Base-by-base conservation (phyloP, 2,113 vertebrate genomes). In the Rhynchopsitta pachyrhyncha region DNA sequence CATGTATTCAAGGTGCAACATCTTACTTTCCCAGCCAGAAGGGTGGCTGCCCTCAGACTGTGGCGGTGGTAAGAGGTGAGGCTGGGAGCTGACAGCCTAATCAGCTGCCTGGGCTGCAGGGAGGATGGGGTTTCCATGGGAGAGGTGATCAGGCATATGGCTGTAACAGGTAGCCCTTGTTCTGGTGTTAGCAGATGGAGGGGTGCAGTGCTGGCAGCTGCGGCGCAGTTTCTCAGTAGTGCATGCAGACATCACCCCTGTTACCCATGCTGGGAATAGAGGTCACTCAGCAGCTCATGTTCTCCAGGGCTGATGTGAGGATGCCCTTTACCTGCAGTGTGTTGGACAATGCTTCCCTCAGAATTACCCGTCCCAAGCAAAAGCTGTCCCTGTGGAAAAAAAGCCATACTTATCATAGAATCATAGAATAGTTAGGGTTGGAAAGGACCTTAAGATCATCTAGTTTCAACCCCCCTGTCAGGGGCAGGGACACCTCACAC, bases 151-250 rank as follows among this genome's bases (percentile, higher is more conserved):
- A 59, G 20, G 57, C 14, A 35, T 23, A 14, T 35, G 57, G 33
- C 33, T 35, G 13, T 59, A 59, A 59, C 20, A 59, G 20, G 20
- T n/a, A 59, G 55, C 33, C 55, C 55, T 59, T 59, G 33, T 35
- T 59, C 33, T 59, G 57, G 57, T 15, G 33, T 59, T 18, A 66
- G 39, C 18, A 81, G 81, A 19, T 12, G 20, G 17, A 74, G 37
- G 42, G 49, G 49, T 2, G 3, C 37, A 35, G 42, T 7, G 25
- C 76, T 1, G 1, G 10, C 49, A 59, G 69, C 28, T 69, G n/a
- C 64, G 18, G 25, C 1, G 0, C 42, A 18, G 39, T 66, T 71
- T 18, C 25, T 29, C 76, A 76, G 50, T 0, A 0, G 39, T 33
- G 50, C 50, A 19, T 18, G n/a, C 23, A 14, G 39, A 33, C 44